Evolutionary conservation across 2,888 invertebrate species (phyloP).

Genomic region (Eledone cirrhosa): DNA sequence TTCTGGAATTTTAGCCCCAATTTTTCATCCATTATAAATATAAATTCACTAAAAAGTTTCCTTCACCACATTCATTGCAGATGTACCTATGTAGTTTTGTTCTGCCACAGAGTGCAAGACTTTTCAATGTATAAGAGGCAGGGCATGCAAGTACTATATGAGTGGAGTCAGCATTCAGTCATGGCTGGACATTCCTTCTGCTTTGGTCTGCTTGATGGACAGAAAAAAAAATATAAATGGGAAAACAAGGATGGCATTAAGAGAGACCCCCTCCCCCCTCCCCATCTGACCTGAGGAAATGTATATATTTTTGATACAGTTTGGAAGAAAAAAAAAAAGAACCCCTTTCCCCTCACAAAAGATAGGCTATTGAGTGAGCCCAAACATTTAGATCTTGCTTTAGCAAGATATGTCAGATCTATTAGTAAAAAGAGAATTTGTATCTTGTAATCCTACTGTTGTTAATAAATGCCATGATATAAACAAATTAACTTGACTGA

Average conservation of each 20-base stretch:
- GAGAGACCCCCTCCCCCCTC: not conserved
- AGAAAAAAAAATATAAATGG: not conserved
- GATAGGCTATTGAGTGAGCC: conserved; percentile 1
- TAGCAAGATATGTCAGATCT: conserved; percentile 3
- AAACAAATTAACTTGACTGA: conserved; percentile 17
- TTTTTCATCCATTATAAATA: conserved; percentile 24
- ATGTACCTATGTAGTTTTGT: conserved; percentile 10
- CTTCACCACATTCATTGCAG: conserved; percentile 17
- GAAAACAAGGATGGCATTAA: not conserved
- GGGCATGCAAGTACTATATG: not conserved
- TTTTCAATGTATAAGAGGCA: not conserved
- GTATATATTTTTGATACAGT: conserved; percentile 30
- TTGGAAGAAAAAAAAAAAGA: not conserved
- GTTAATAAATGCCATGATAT: conserved; percentile 29
- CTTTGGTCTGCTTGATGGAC: not conserved
- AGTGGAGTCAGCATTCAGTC: not conserved
- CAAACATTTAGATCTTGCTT: conserved; percentile 13
- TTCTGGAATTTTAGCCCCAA: conserved; percentile 27
- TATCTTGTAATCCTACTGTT: conserved; percentile 28
- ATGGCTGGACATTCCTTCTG: not conserved
- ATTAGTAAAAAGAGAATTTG: conserved; percentile 8
- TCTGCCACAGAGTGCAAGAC: not conserved
- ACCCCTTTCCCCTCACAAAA: not conserved
- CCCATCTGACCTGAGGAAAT: conserved; percentile 7
- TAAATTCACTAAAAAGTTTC: conserved; percentile 17